Evolutionary conservation across 2,797 vertebrate species (phyloP).

Genomic region (Phoeniculus purpureus): DNA sequence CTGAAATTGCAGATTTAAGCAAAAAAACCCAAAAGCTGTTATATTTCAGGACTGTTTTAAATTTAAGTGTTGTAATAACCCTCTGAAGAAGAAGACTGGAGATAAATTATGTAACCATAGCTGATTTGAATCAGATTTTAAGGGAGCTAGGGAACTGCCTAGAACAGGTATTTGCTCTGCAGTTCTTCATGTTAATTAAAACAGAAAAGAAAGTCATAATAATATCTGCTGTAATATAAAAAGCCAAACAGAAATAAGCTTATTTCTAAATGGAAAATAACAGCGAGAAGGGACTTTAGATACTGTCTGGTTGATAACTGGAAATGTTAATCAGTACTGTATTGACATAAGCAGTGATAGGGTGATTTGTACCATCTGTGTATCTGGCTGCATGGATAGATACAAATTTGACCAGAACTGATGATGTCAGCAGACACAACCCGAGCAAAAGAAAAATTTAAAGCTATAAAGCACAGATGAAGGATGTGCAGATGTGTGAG

Average conservation of each 20-base stretch:
- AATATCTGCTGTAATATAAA: neutral
- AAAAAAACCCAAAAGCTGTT: neutral
- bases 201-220: neutral
- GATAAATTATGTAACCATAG: constrained; percentile 56
- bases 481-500: neutral
- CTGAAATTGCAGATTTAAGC: neutral
- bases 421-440: constrained; percentile 26
- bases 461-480: constrained; percentile 12
- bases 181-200: constrained; percentile 34
- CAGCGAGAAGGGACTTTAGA: neutral
- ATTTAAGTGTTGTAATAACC: constrained; percentile 24
- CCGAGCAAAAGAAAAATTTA: constrained; percentile 13
- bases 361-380: constrained; percentile 41
- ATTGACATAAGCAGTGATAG: constrained; percentile 1
- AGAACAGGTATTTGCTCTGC: constrained; percentile 51
- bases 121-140: constrained; percentile 46
- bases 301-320: neutral
- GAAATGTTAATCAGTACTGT: neutral
- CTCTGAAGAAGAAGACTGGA: neutral
- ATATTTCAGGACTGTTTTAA: constrained; percentile 34
- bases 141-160: constrained; percentile 24
- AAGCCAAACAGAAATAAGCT: neutral
- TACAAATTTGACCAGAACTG: constrained; percentile 7
- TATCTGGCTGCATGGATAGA: neutral
- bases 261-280: constrained; percentile 10